Evolutionary conservation across 2,888 invertebrate species (phyloP), one percentile per base, ranked within the genome.

Genomic region (Drosophila fulvimacula): DNA sequence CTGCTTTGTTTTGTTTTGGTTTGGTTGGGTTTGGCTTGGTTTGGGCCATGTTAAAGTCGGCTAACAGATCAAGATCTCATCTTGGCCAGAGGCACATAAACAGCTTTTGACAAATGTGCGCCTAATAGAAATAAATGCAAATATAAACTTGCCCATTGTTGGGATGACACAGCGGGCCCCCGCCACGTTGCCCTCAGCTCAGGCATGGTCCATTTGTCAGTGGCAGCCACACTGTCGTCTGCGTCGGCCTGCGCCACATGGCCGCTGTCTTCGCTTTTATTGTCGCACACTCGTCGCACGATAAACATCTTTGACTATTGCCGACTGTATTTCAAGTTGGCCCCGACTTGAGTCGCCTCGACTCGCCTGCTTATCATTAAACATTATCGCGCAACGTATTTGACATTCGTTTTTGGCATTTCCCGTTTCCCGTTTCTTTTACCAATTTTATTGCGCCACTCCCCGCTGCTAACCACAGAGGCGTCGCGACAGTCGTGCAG

Each of bases 301-400:
- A 86, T 86, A 86, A 90, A 89, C 88, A 86, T 86, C 85, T 90
- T 90, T 67, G 88, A 81, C 88, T 88, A 89, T 89, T 88, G 88
- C 76, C 76, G 81, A 81, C 87, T 76, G 82, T 84, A 89, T 89
- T 78, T 86, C 81, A 76, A 80, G 58, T 83, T 68, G 69, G 55
- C 55, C 24, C 38, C 38, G 66, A 55, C 60, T 58, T 41, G 61
- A 51, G 48, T 52, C 30, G 44, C 55, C 24, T 44, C 24, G 44
- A 2, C 17, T 55, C 60, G 41, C 21, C 70, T 42, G 71, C 85
- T 86, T 86, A 86, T 86, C 85, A 90, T 89, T 84, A 84, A 81
- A 76, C 85, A 90, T 81, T 87, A 86, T 90, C 89, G 79, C 89
- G 79, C 62, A 76, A 75, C 86, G 78, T 78, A 76, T 82, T 77